phyloP scores from a whole-genome alignment of 92 coral and sea anemone genomes.

The Phenganax subtilis region DNA sequence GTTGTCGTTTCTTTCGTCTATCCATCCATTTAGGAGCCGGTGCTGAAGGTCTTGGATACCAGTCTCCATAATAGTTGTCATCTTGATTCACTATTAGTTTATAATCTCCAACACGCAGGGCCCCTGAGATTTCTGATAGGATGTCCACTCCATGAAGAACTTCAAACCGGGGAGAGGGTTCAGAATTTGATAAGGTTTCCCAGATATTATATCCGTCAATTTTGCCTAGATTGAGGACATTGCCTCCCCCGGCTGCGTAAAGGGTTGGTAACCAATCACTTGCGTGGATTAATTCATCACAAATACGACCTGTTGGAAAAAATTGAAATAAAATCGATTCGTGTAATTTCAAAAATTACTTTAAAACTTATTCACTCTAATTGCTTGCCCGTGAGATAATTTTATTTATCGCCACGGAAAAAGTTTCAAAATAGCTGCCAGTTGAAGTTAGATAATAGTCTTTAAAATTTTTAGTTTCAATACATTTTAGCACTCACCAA shows the following conservation, averaged over 20 bases:
- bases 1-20: conserved; percentile 47
- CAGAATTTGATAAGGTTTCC: conserved; percentile 71
- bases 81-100: conserved; percentile 79
- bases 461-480: no score
- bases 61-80: conserved; percentile 77
- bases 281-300: conserved; percentile 82
- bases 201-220: conserved; percentile 88
- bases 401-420: no score
- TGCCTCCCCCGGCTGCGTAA: conserved; percentile 79
- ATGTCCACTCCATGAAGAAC: conserved; percentile 91
- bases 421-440: no score
- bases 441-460: no score
- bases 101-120: conserved; percentile 95
- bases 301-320: conserved; percentile 68
- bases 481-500: no score
- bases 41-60: conserved; percentile 84
- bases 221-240: conserved; percentile 56
- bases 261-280: conserved; percentile 96
- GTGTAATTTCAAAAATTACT: no score
- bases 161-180: conserved; percentile 83
- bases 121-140: conserved; percentile 66
- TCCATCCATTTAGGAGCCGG: conserved; percentile 18
- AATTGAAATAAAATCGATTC: background rate
- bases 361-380: no score
- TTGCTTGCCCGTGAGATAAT: no score